These are phyloP conservation scores for Sebastes fasciatus DNA, from an alignment of 2,113 vertebrate species.

Conservation along the genomic window DNA sequence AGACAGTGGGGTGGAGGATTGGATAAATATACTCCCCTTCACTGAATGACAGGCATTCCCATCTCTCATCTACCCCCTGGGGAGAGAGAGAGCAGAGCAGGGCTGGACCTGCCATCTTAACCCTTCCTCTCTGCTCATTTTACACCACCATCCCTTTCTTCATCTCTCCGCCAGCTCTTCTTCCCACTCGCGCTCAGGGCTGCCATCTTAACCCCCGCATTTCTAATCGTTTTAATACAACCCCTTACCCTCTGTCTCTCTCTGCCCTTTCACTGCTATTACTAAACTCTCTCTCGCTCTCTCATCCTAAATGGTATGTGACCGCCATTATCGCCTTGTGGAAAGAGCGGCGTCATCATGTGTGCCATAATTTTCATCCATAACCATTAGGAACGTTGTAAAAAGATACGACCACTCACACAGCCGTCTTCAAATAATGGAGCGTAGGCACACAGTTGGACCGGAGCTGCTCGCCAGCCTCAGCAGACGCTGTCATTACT, in stretches of 20 bases:
- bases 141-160: slow-evolving; percentile 40
- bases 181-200: slow-evolving; percentile 29
- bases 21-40: slow-evolving; percentile 64
- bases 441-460: slow-evolving; percentile 49
- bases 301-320: slow-evolving; percentile 58
- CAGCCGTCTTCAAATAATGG: slow-evolving; percentile 70
- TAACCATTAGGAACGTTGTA: slow-evolving; percentile 76
- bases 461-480: slow-evolving; percentile 51
- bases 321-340: slow-evolving; percentile 69
- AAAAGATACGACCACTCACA: slow-evolving; percentile 77
- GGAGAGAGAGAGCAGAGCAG: slow-evolving; percentile 39
- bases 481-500: slow-evolving; percentile 66
- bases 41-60: slow-evolving; percentile 66
- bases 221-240: slow-evolving; percentile 58
- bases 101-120: slow-evolving; percentile 67
- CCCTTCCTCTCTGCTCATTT: slow-evolving; percentile 69
- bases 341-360: slow-evolving; percentile 72
- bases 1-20: slow-evolving; percentile 32
- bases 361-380: slow-evolving; percentile 73
- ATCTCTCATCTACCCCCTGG: slow-evolving; percentile 61
- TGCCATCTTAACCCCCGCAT: slow-evolving; percentile 58
- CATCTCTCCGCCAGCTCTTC: slow-evolving; percentile 35
- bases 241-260: slow-evolving; percentile 23
- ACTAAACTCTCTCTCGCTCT: slow-evolving; percentile 42
- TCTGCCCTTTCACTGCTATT: slow-evolving; percentile 54